These are phyloP conservation scores for Zapus hudsonius DNA, from an alignment of 2,113 vertebrate species.

Conservation along the genomic window DNA sequence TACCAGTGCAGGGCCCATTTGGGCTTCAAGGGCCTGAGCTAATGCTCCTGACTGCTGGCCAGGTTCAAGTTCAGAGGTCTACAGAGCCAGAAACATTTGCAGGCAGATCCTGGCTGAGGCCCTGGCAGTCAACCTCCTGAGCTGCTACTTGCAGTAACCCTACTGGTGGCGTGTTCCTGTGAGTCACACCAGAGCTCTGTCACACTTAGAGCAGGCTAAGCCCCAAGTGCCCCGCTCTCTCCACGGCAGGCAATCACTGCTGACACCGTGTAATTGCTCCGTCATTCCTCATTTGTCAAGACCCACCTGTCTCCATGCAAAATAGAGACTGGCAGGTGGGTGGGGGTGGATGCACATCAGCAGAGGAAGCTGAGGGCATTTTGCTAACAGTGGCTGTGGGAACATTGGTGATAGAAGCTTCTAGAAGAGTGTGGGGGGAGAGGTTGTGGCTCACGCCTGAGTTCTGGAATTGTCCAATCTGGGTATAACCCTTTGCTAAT, in stretches of 20 bases:
- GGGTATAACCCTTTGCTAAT: background rate
- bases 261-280: constrained; percentile 9
- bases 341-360: constrained; percentile 38
- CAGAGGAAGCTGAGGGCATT: background rate
- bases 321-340: constrained; percentile 58
- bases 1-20: background rate
- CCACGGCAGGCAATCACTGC: background rate
- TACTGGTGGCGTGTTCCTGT: background rate
- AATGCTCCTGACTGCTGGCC: background rate
- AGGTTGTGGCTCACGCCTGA: background rate
- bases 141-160: background rate
- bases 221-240: background rate
- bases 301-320: constrained; percentile 50
- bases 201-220: background rate
- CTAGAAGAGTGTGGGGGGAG: background rate
- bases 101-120: background rate
- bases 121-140: background rate
- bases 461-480: background rate
- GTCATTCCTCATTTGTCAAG: constrained; percentile 63
- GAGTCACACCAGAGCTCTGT: constrained; percentile 39
- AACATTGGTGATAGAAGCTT: background rate
- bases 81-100: background rate
- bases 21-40: background rate
- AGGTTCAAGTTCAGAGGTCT: background rate
- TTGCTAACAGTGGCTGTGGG: background rate